These are phyloP conservation scores for Fragum fragum DNA, from an alignment of 2,888 invertebrate genomes.

Conservation along the genomic window DNA sequence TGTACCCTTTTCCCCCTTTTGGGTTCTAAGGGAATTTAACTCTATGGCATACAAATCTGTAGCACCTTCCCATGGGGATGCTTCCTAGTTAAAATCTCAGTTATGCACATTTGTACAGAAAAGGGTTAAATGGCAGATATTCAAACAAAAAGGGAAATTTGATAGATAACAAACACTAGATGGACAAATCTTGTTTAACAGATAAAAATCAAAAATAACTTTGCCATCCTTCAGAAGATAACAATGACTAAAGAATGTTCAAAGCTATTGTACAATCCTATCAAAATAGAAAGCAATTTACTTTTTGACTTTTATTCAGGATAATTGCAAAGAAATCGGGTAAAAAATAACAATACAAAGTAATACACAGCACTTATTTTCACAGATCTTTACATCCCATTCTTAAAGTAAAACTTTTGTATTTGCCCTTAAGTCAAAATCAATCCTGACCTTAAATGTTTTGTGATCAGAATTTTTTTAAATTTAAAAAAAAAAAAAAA, in stretches of 20 bases:
- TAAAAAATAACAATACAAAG: constrained; percentile 27
- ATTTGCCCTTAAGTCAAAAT: background rate
- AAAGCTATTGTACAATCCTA: constrained; percentile 1
- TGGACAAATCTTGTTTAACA: background rate
- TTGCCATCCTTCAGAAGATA: background rate
- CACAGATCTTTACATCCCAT: constrained; percentile 16
- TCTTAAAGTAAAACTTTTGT: constrained; percentile 11
- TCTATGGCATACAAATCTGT: too few species aligned
- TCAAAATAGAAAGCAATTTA: constrained; percentile 26
- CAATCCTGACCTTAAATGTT: too few species aligned
- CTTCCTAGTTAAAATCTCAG: too few species aligned
- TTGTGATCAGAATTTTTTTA: too few species aligned
- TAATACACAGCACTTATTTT: constrained; percentile 19
- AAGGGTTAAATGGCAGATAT: too few species aligned
- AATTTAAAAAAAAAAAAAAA: too few species aligned
- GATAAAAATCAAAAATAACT: background rate
- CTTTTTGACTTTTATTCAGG: constrained; percentile 17
- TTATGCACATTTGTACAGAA: too few species aligned
- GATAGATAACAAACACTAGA: too few species aligned
- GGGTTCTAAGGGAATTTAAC: too few species aligned
- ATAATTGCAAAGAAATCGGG: constrained; percentile 20
- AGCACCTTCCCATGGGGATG: too few species aligned
- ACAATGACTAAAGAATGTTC: constrained; percentile 8
- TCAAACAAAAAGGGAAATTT: too few species aligned
- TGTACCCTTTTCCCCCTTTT: too few species aligned